Percentiles rank a stretch among this genome's conserved stretches.
These are phyloP conservation scores for Actinemys pallida DNA, from an alignment of 2,113 vertebrate genomes.

Conservation along the genomic window DNA sequence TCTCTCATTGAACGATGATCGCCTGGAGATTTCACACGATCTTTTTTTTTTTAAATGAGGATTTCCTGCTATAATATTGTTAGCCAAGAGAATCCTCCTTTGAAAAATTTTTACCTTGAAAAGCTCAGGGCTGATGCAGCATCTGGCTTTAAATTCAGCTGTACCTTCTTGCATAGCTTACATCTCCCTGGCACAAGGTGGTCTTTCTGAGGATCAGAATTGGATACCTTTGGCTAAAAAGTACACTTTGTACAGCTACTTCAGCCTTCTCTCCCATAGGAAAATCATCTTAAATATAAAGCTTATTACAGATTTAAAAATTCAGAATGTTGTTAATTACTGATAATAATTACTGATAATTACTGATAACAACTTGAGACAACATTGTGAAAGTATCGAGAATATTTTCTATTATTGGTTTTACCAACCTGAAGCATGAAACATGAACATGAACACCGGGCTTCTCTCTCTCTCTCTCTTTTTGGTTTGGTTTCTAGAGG, in stretches of 20 bases:
- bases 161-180: not conserved
- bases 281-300: not conserved
- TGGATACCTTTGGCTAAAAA: not conserved
- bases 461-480: not conserved
- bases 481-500: not conserved
- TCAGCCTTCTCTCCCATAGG: not conserved
- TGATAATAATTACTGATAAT: not conserved
- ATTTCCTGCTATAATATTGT: not conserved
- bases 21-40: not conserved
- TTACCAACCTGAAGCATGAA: not conserved
- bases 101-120: not conserved
- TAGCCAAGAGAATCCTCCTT: not conserved
- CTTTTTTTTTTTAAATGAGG: not conserved
- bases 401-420: not conserved
- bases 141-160: not conserved
- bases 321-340: not conserved
- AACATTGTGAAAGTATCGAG: not conserved
- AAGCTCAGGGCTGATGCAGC: not conserved
- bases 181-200: slow-evolving; percentile 2
- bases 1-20: not conserved
- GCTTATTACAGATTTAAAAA: not conserved
- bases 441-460: not conserved
- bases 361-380: not conserved
- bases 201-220: slow-evolving; percentile 33
- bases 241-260: not conserved